Evolutionary conservation across 2,797 vertebrate genomes (phyloP).

Genomic region (Mycteria americana): DNA sequence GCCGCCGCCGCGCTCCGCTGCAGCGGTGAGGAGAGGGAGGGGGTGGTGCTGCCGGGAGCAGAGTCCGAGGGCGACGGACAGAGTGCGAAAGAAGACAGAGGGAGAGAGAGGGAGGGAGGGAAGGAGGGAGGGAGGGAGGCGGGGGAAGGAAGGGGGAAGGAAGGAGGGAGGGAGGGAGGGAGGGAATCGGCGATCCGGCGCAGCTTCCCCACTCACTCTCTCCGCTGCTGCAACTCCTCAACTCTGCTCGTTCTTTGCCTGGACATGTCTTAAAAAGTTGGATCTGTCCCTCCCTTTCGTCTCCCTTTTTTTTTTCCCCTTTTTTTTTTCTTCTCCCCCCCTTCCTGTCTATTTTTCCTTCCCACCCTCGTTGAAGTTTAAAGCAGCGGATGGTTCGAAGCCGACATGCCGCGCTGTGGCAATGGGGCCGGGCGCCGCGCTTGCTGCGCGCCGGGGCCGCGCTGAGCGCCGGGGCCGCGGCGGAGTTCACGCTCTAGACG

Average conservation of each 20-base stretch:
- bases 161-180: neutral
- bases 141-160: neutral
- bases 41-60: constrained; percentile 37
- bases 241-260: constrained; percentile 66
- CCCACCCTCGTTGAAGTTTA: neutral
- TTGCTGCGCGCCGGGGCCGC: constrained; percentile 33
- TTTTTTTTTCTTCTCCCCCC: neutral
- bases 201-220: neutral
- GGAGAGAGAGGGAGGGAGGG: neutral
- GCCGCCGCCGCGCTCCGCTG: neutral
- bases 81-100: constrained; percentile 27
- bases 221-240: constrained; percentile 53
- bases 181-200: constrained; percentile 2
- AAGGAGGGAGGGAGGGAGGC: neutral
- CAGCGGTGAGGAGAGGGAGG: neutral
- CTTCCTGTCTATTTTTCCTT: neutral
- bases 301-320: too few species aligned
- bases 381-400: constrained; percentile 4
- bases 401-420: constrained; percentile 58
- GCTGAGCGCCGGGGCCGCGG: constrained; percentile 38
- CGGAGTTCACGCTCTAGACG: constrained; percentile 27
- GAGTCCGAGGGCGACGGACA: constrained; percentile 38
- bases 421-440: neutral
- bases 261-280: constrained; percentile 75
- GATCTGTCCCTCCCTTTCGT: neutral